Conservation (phyloP, 2,888 invertebrate genomes). For the Drosophila hamatofila region DNA sequence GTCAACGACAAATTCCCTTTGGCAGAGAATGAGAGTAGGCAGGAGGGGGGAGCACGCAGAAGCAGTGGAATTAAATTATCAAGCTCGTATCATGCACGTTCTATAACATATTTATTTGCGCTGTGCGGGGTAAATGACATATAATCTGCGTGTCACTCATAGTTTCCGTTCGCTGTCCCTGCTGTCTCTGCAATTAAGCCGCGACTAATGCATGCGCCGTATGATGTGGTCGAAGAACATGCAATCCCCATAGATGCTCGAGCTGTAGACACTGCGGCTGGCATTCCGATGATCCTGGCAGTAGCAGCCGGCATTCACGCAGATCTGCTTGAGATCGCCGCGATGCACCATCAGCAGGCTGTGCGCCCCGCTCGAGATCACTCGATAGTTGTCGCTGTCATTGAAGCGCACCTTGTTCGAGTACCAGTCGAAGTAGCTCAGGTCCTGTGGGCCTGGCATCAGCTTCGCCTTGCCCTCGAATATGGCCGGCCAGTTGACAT, state of each 20-base stretch:
- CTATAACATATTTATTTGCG: background rate
- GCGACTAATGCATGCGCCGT: constrained; percentile 50
- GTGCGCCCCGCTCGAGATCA: constrained; percentile 36
- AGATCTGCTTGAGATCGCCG: constrained; percentile 62
- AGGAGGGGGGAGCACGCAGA: background rate
- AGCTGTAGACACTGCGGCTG: constrained; percentile 25
- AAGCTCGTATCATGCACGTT: constrained; percentile 1
- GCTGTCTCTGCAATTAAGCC: background rate
- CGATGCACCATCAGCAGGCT: constrained; percentile 56
- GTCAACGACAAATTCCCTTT: constrained; percentile 72
- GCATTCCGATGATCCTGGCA: constrained; percentile 37
- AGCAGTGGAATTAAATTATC: constrained; percentile 45
- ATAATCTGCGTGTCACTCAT: constrained; percentile 35
- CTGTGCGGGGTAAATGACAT: background rate
- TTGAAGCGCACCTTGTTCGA: constrained; percentile 34
- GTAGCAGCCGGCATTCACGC: constrained; percentile 49
- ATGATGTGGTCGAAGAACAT: constrained; percentile 65
- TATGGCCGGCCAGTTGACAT: constrained; percentile 51
- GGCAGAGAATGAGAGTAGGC: constrained; percentile 1
- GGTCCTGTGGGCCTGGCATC: constrained; percentile 29
- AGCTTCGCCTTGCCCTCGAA: constrained; percentile 50
- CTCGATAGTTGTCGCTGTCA: constrained; percentile 50
- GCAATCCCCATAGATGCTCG: constrained; percentile 50
- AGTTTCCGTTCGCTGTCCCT: background rate
- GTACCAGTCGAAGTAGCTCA: constrained; percentile 61